A percentile compares a stretch with the other conserved stretches of the same genome.
Conservation (phyloP, 2,797 vertebrate genomes). For the Aplochiton taeniatus region DNA sequence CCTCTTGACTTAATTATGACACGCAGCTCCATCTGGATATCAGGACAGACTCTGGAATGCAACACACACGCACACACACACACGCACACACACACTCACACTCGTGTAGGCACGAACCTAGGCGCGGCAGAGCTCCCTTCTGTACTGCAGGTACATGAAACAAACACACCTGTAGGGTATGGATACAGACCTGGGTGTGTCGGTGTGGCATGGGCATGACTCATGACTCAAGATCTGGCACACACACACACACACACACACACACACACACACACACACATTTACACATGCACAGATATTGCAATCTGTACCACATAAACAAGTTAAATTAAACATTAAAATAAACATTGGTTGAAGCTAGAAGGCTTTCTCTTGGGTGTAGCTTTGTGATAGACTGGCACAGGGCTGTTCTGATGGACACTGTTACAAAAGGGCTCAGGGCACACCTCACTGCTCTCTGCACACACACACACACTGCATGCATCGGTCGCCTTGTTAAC, state of each 20-base stretch:
- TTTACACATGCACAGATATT: slow-evolving; percentile 26
- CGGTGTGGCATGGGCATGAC: slow-evolving; percentile 34
- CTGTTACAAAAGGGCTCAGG: background rate
- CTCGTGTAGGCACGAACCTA: slow-evolving; percentile 5
- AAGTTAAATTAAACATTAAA: slow-evolving; percentile 2
- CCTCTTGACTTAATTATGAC: slow-evolving; percentile 40
- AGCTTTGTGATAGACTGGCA: background rate
- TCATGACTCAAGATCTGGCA: slow-evolving; percentile 31
- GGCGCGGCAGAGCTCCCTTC: slow-evolving; percentile 22
- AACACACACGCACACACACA: slow-evolving; percentile 6
- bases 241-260: background rate
- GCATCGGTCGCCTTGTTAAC: background rate
- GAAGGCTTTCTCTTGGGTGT: too few relatives aligned
- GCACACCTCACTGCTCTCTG: background rate
- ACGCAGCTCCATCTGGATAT: slow-evolving; percentile 39
- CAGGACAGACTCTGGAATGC: slow-evolving; percentile 43
- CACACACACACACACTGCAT: slow-evolving; percentile 1
- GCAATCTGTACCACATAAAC: slow-evolving; percentile 10
- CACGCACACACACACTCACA: background rate
- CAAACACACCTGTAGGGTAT: slow-evolving; percentile 23
- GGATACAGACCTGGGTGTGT: slow-evolving; percentile 22
- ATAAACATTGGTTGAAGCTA: slow-evolving; percentile 1
- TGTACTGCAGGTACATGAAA: slow-evolving; percentile 51
- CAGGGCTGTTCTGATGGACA: background rate
- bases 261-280: slow-evolving; percentile 3